Base-by-base conservation (phyloP, 1,140 invertebrate genomes). In the Panonychus citri region DNA sequence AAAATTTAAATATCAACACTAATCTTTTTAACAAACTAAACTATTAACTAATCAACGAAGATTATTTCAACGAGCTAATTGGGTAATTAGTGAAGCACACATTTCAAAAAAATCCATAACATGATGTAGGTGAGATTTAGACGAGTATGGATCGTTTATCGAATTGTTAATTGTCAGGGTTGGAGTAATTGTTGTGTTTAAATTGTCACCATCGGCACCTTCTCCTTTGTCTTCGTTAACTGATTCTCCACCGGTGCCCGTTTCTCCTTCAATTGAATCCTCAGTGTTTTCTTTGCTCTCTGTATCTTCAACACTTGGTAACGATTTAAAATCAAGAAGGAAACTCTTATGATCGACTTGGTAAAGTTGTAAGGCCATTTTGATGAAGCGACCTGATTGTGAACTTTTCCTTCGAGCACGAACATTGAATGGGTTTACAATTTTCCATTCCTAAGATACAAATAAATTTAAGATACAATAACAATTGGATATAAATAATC, bases 81-180 rank as follows among this genome's bases (percentile, higher is more conserved):
- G 90, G 52, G 91, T 93, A 63, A 99, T 98, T 17, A 99, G 75
- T 27, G 87, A 85, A 25, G 94, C 90, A 71, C 94, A 98, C 89
- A 98, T 96, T 74, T 99, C 94, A 70, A 99, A 98, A 73, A 99
- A 99, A 74, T 98, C 93, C 85, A 98, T 94, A 3, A 91, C 96
- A 69, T 96, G 89, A 66, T 97, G 90, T 26, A 81, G 74, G 53
- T 67, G 66, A 37, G 51, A 54, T 19, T 28, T 54, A 57, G 24
- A 66, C 62, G 34, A 67, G 61, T 37, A 46, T 51, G 42, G 28
- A 56, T 55, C 52, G 43, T n/a, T 51, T 13, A 28, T 25, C 17
- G 26, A 30, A 27, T n/a, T n/a, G n/a, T n/a, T n/a, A n/a, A n/a
- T n/a, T n/a, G n/a, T n/a, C n/a, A n/a, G n/a, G n/a, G n/a, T 25